Conservation (phyloP, 2,888 invertebrate genomes). For the Celastrina argiolus region DNA sequence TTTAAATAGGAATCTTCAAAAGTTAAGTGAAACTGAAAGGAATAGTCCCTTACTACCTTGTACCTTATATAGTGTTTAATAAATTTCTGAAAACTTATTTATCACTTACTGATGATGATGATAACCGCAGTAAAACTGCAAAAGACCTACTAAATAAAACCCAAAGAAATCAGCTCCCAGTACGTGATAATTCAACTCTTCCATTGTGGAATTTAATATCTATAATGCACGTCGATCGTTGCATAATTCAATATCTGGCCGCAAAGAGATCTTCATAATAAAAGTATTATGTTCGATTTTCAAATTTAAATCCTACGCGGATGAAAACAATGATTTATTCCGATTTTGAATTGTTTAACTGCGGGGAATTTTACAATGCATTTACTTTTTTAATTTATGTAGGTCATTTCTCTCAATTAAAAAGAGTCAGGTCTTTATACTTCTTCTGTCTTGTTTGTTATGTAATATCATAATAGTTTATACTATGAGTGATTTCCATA, state of each 20-base stretch:
- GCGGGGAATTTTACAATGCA: not conserved
- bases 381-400: not conserved
- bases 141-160: not conserved
- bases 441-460: no score
- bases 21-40: no score
- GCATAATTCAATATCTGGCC: slow-evolving; percentile 15
- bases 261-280: slow-evolving; percentile 18
- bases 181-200: not conserved
- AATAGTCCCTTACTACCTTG: no score
- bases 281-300: slow-evolving; percentile 10
- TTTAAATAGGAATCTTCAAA: no score
- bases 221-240: slow-evolving; percentile 11
- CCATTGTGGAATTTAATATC: slow-evolving; percentile 24
- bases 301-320: not conserved
- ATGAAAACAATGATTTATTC: not conserved
- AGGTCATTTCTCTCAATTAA: no score
- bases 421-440: no score
- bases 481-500: no score
- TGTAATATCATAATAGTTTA: no score
- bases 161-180: not conserved
- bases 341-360: not conserved
- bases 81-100: no score
- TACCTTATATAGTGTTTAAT: no score
- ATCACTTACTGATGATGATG: no score
- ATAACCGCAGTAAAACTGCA: not conserved